phyloP scores from a whole-genome alignment of 92 coral and sea anemone species.

The Ricordea florida region DNA sequence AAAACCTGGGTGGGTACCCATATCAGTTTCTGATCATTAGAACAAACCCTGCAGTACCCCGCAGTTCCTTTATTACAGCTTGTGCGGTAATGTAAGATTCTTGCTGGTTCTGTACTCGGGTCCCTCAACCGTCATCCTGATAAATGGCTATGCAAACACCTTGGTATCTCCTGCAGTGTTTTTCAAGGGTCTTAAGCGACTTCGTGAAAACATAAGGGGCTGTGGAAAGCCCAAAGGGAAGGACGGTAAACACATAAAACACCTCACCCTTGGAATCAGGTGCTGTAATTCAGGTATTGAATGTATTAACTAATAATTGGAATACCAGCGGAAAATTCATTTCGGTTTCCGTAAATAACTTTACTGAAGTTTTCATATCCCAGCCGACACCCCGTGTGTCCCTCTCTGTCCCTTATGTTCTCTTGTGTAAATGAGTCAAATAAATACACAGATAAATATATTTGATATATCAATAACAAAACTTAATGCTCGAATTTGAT shows the following conservation, averaged over 20 bases:
- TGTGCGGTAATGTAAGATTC: slow-evolving; percentile 9
- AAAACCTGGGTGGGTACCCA: slow-evolving; percentile 55
- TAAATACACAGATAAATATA: too few relatives aligned
- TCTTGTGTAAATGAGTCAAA: too few relatives aligned
- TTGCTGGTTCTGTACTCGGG: slow-evolving; percentile 5
- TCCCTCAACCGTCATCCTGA: slow-evolving; percentile 39
- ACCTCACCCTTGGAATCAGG: not conserved
- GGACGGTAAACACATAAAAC: slow-evolving; percentile 44
- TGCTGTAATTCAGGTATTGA: too few relatives aligned
- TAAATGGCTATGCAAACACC: slow-evolving; percentile 31
- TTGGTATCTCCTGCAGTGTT: slow-evolving; percentile 43
- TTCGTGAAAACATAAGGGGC: slow-evolving; percentile 50
- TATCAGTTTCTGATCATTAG: slow-evolving; percentile 31
- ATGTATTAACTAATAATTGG: too few relatives aligned
- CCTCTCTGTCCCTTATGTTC: too few relatives aligned
- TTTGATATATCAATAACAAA: too few relatives aligned
- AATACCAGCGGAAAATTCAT: too few relatives aligned
- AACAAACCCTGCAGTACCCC: not conserved
- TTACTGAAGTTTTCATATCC: too few relatives aligned
- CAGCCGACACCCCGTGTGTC: too few relatives aligned
- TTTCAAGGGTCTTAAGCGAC: slow-evolving; percentile 26
- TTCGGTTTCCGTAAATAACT: too few relatives aligned
- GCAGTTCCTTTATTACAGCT: slow-evolving; percentile 26
- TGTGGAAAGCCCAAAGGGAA: slow-evolving; percentile 44
- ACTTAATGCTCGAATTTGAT: too few relatives aligned